Conservation (phyloP, 2,888 invertebrate species). For the Lordiphosa fenestrarum region DNA sequence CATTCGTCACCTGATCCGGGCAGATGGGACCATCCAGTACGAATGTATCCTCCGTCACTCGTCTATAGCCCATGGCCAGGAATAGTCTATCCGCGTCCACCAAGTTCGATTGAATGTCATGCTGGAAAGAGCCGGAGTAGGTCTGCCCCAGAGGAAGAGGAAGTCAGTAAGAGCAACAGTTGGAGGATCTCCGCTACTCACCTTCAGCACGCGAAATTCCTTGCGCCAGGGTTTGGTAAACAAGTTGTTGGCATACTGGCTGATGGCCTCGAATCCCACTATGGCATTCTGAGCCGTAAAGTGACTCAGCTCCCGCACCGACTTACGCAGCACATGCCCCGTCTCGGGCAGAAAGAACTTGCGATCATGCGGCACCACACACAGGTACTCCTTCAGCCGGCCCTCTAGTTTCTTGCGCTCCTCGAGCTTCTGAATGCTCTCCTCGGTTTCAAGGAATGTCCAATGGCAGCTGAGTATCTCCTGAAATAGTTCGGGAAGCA, state of each 20-base stretch:
- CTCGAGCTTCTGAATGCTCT: conserved; percentile 88
- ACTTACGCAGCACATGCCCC: conserved; percentile 87
- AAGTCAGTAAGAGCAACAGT: not conserved
- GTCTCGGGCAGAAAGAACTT: conserved; percentile 90
- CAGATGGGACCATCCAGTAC: conserved; percentile 88
- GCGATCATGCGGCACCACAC: conserved; percentile 88
- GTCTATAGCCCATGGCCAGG: conserved; percentile 90
- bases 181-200: conserved; percentile 76
- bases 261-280: conserved; percentile 91
- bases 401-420: conserved; percentile 89
- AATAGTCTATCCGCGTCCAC: conserved; percentile 89
- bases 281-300: conserved; percentile 91
- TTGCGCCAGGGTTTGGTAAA: conserved; percentile 93
- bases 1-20: conserved; percentile 89
- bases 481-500: conserved; percentile 83
- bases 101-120: conserved; percentile 91
- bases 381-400: conserved; percentile 88
- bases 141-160: conserved; percentile 81
- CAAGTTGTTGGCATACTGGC: conserved; percentile 91
- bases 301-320: conserved; percentile 85
- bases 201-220: conserved; percentile 91
- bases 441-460: conserved; percentile 89
- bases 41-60: conserved; percentile 82
- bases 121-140: conserved; percentile 93
- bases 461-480: conserved; percentile 89